Base-by-base conservation (phyloP, 37 sponge, comb jelly and placozoan genomes). In the Theonella swinhoei region DNA sequence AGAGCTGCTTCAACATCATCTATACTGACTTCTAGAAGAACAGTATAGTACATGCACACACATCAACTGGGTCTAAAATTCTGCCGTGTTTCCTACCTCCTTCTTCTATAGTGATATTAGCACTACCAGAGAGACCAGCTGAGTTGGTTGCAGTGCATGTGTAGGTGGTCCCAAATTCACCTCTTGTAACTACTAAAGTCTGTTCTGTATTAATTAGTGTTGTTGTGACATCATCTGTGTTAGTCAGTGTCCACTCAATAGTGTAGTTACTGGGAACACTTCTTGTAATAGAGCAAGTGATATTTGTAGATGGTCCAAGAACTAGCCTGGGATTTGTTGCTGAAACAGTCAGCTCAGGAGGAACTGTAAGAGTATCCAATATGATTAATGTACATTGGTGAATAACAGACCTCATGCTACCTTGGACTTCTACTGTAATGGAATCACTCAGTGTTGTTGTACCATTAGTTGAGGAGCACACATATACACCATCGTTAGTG, bases 41-140 rank as follows among this genome's bases (percentile, higher is more conserved):
- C 54, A 17, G 54, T 14, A 47, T 14, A 47, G 54, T 17, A 47
- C 14, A 47, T 47, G 14, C n/a, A n/a, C n/a, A n/a, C n/a, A n/a
- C n/a, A n/a, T n/a, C n/a, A n/a, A n/a, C n/a, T n/a, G n/a, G n/a
- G n/a, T n/a, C n/a, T n/a, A n/a, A n/a, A n/a, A n/a, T n/a, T n/a
- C n/a, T n/a, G n/a, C n/a, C n/a, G n/a, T n/a, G n/a, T n/a, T n/a
- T 47, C 54, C 14, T 14, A 47, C 54, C 54, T 47, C 54, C 54
- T 47, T 47, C 88, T 81, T 88, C 82, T 62, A 88, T 81, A 28
- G 76, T 88, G 72, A 88, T 76, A 1, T 29, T 71, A 14, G 76
- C 88, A 70, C 35, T 77, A 65, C 72, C 42, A 39, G 42, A 68
- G 80, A 68, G 69, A 20, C 33, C 69, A 32, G 69, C 69, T 20